phyloP scores from a whole-genome alignment of 2,888 invertebrate genomes.

The Epinotia ramella region DNA sequence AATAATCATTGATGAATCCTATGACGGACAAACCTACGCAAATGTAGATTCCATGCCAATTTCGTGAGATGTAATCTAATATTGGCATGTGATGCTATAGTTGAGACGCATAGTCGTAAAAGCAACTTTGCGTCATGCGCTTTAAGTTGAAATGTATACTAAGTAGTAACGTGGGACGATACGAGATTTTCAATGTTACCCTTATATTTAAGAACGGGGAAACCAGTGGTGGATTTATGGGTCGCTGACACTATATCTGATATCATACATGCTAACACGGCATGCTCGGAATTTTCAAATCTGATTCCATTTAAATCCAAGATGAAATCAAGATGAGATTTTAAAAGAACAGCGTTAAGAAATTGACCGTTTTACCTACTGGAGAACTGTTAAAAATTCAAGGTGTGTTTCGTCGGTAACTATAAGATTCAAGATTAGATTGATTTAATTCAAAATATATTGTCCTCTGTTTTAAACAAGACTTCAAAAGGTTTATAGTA shows the following conservation, averaged over 20 bases:
- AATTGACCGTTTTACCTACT: constrained; percentile 4
- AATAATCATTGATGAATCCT: constrained; percentile 2
- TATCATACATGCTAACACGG: constrained; percentile 12
- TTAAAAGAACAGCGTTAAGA: background rate
- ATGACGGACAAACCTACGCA: constrained; percentile 6
- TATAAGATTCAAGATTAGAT: background rate
- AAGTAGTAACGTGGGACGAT: background rate
- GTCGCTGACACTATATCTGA: constrained; percentile 25
- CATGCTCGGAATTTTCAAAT: constrained; percentile 35
- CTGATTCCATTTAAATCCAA: constrained; percentile 18
- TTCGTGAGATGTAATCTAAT: constrained; percentile 16
- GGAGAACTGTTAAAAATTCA: background rate
- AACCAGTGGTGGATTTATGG: constrained; percentile 20
- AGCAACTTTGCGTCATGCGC: background rate
- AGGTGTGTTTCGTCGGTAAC: background rate
- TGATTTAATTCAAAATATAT: background rate
- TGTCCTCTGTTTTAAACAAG: background rate
- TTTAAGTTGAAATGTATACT: background rate
- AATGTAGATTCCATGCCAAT: constrained; percentile 6
- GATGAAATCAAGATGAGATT: constrained; percentile 13
- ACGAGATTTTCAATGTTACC: constrained; percentile 11
- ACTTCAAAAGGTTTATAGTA: background rate
- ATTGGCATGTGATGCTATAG: background rate
- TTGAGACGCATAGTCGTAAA: background rate
- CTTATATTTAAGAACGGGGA: constrained; percentile 12